These are phyloP conservation scores for Lateolabrax maculatus DNA, from an alignment of 2,797 vertebrate genomes.

Conservation along the genomic window DNA sequence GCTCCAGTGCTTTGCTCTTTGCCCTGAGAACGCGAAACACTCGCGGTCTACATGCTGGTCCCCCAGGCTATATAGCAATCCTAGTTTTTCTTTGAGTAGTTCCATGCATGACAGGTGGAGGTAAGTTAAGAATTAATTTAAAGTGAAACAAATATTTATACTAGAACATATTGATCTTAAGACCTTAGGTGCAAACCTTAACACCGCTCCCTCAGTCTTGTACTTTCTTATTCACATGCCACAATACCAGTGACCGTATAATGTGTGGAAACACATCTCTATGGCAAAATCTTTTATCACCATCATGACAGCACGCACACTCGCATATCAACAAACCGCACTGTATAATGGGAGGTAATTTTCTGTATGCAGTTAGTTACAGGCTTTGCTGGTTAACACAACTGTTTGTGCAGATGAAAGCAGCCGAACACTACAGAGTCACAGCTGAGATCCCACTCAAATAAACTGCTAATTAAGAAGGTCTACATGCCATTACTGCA, in stretches of 20 bases:
- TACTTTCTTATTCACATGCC: neutral
- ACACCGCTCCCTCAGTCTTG: conserved; percentile 3
- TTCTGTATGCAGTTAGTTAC: neutral
- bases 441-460: conserved; percentile 39
- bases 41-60: conserved; percentile 18
- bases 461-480: conserved; percentile 65
- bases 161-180: neutral
- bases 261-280: neutral
- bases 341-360: conserved; percentile 19
- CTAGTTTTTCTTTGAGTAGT: neutral
- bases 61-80: conserved; percentile 1
- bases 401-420: conserved; percentile 18
- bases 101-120: neutral
- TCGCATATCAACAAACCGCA: conserved; percentile 1
- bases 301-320: neutral
- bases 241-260: neutral
- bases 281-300: neutral
- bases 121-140: neutral
- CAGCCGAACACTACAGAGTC: conserved; percentile 16
- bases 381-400: neutral
- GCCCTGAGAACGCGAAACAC: conserved; percentile 36
- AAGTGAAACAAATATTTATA: neutral
- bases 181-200: conserved; percentile 32
- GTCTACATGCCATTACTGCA: conserved; percentile 10
- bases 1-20: conserved; percentile 7